Evolutionary conservation across 2,113 vertebrate species (phyloP).

Genomic region (Nyctibius bracteatus): DNA sequence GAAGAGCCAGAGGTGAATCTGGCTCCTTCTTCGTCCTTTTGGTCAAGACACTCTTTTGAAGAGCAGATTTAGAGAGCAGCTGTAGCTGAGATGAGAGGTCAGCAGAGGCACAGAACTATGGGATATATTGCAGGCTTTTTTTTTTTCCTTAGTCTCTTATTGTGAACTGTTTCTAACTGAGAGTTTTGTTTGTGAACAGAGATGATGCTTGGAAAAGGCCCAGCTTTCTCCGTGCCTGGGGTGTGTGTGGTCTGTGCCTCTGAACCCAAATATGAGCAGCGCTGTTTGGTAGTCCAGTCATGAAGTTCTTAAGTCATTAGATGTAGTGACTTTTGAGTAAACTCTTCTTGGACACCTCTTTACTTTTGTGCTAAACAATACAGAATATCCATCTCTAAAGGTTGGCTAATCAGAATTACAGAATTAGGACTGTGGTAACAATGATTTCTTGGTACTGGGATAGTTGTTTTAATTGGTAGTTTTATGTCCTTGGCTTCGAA

Average conservation of each 20-base stretch:
- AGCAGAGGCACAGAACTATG: background rate
- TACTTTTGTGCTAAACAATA: constrained; percentile 13
- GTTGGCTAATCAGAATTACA: background rate
- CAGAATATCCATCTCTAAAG: background rate
- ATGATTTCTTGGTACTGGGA: background rate
- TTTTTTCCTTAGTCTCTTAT: background rate
- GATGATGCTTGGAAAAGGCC: background rate
- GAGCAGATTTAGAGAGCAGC: background rate
- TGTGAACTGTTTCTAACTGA: background rate
- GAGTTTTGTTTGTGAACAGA: background rate
- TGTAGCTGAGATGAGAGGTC: background rate
- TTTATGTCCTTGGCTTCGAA: background rate
- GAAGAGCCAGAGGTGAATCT: background rate
- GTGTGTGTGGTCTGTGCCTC: background rate
- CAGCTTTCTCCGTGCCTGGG: background rate
- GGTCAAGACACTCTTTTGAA: background rate
- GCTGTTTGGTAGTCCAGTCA: background rate
- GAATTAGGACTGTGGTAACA: background rate
- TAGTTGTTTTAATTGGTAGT: background rate
- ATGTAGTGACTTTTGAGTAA: background rate
- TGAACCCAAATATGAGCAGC: background rate
- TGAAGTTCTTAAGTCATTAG: background rate
- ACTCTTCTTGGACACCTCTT: background rate
- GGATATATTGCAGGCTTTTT: background rate
- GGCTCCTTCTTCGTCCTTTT: background rate